Evolutionary conservation across 1,140 invertebrate species (phyloP).

Genomic region (Lethocerus indicus): DNA sequence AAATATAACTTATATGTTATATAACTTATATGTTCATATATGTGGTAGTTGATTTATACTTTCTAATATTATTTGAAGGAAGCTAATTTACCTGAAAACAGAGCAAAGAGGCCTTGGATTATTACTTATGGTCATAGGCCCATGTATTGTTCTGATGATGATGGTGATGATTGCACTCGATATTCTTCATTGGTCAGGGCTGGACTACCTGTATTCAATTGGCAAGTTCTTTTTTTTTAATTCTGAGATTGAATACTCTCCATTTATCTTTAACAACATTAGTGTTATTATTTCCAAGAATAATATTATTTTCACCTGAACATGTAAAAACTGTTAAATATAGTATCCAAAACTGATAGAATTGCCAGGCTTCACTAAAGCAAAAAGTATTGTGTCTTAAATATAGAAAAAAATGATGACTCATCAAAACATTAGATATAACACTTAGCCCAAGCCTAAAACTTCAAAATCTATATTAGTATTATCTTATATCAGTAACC

Average conservation of each 20-base stretch:
- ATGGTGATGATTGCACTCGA: slow-evolving; percentile 67
- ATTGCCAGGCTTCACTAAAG: not conserved
- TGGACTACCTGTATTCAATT: slow-evolving; percentile 30
- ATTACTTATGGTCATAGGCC: slow-evolving; percentile 87
- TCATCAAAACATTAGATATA: too few relatives aligned
- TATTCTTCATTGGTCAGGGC: slow-evolving; percentile 52
- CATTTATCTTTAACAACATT: not conserved
- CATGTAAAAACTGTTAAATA: not conserved
- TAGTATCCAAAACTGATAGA: not conserved
- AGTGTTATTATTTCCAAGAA: not conserved
- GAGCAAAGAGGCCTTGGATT: slow-evolving; percentile 72
- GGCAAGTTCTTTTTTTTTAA: not conserved
- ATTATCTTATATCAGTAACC: too few relatives aligned
- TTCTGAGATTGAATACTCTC: too few relatives aligned
- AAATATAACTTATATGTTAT: too few relatives aligned
- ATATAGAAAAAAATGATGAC: too few relatives aligned
- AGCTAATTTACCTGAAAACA: slow-evolving; percentile 32
- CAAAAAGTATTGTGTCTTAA: too few relatives aligned
- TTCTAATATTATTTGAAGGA: slow-evolving; percentile 17
- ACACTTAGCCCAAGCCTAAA: too few relatives aligned
- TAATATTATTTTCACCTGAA: not conserved
- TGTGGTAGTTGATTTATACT: not conserved
- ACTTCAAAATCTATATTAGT: too few relatives aligned
- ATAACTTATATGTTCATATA: too few relatives aligned
- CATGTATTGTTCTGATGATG: slow-evolving; percentile 86